Evolutionary conservation across 2,113 vertebrate species (phyloP).

Genomic region (Epinephelus lanceolatus): DNA sequence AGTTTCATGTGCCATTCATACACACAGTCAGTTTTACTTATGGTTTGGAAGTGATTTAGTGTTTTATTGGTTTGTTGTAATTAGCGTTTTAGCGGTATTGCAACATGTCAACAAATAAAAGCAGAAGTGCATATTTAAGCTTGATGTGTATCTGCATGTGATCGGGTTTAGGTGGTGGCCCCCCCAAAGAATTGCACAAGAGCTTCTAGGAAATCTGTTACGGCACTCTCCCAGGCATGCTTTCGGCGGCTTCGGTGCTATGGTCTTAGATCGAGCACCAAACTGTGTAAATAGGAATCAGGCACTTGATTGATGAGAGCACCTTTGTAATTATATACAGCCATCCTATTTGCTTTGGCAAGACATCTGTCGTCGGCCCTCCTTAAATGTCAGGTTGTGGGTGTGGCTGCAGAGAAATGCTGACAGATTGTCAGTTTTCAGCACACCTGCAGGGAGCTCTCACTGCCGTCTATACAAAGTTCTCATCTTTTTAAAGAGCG

Average conservation of each 20-base stretch:
- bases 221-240: conserved; percentile 38
- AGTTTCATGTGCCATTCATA: neutral
- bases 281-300: conserved; percentile 74
- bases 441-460: conserved; percentile 77
- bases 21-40: neutral
- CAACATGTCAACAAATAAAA: neutral
- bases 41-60: conserved; percentile 13
- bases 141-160: conserved; percentile 8
- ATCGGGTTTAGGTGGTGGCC: neutral
- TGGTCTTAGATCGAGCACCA: conserved; percentile 56
- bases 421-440: conserved; percentile 78
- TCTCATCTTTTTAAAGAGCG: conserved; percentile 39
- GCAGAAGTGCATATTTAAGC: neutral
- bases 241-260: conserved; percentile 25
- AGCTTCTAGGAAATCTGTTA: conserved; percentile 20
- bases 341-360: conserved; percentile 79
- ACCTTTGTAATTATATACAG: conserved; percentile 80
- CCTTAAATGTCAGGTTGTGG: conserved; percentile 73
- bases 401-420: conserved; percentile 62
- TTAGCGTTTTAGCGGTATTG: neutral
- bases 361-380: conserved; percentile 74
- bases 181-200: conserved; percentile 39
- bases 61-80: neutral
- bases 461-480: conserved; percentile 42
- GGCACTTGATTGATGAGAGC: conserved; percentile 76